Evolutionary conservation across 1,140 invertebrate genomes (phyloP), one percentile per base, ranked within the genome.

Genomic region (Metopolophium dirhodum): DNA sequence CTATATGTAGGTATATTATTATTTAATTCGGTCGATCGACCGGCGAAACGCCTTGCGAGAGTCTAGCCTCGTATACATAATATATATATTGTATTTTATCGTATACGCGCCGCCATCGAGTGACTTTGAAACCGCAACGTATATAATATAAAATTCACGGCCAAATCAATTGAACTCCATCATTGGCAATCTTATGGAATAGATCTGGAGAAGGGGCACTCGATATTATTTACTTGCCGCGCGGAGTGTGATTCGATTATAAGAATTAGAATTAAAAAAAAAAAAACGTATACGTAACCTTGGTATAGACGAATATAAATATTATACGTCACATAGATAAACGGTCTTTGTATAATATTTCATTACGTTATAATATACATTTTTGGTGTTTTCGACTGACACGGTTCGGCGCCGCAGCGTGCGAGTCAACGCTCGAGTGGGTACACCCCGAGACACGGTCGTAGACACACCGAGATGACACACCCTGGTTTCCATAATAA

Each of bases 81-180:
- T 41, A 41, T 57, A 61, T 61, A 61, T 51, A 51, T 51, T 51
- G 8, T 54, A 54, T 20, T 30, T 18, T 47, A 91, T 45, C 4
- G 35, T 41, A 30, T n/a, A 45, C 23, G 23, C 35, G 2, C 37
- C 9, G 57, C n/a, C 30, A 37, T 35, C 61, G 35, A 26, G 91
- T 45, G 91, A 93, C 91, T 93, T 93, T 93, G 91, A 93, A 93
- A 93, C 77, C 51, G 54, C 49, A 23, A 51, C 82, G 91, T 30
- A 22, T 54, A 54, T 54, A 54, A 54, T 54, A 54, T 54, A 30
- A 26, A 1, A 26, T 93, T 93, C 91, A 93, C 82, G 91, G 91
- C 49, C 91, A 54, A 93, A 93, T 51, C 91, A 83, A 92, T 92
- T 83, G 91, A 49, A 49, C 47, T 20, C 45, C 54, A 26, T 82